Conservation (phyloP, 1,140 invertebrate species). For the Leptopilina clavipes region DNA sequence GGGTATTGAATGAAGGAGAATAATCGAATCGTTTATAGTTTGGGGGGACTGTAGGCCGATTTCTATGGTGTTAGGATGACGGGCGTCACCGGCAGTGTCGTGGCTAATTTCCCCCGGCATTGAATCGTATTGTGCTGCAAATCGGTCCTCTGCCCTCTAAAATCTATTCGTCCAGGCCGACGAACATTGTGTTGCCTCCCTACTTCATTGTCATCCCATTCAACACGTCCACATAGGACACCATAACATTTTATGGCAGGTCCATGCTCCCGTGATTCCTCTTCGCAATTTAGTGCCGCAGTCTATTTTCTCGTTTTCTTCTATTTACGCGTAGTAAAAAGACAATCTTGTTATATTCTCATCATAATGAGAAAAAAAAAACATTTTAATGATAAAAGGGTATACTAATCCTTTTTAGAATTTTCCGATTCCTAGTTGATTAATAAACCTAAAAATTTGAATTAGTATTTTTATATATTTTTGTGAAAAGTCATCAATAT, state of each 20-base stretch:
- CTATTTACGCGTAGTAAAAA: no score
- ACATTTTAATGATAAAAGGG: no score
- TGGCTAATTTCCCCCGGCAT: constrained; percentile 69
- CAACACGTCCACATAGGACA: constrained; percentile 45
- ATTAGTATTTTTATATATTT: no score
- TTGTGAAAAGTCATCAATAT: no score
- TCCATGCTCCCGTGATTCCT: constrained; percentile 20
- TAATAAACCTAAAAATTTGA: no score
- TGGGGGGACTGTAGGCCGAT: constrained; percentile 39
- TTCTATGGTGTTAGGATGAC: constrained; percentile 60
- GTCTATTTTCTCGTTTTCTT: no score
- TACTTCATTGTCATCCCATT: constrained; percentile 54
- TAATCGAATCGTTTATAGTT: constrained; percentile 33
- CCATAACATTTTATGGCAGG: constrained; percentile 48
- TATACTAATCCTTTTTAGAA: no score
- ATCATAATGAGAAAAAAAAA: no score
- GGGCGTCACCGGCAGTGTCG: constrained; percentile 66
- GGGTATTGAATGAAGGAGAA: constrained; percentile 22
- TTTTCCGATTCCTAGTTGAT: no score
- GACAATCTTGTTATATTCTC: no score
- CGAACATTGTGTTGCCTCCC: constrained; percentile 42
- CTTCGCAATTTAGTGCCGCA: background rate
- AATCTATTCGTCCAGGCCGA: constrained; percentile 51
- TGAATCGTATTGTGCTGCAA: constrained; percentile 69
- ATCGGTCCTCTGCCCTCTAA: constrained; percentile 59